Conservation (phyloP, 2,888 invertebrate genomes). For the Drosophila koepferae region DNA sequence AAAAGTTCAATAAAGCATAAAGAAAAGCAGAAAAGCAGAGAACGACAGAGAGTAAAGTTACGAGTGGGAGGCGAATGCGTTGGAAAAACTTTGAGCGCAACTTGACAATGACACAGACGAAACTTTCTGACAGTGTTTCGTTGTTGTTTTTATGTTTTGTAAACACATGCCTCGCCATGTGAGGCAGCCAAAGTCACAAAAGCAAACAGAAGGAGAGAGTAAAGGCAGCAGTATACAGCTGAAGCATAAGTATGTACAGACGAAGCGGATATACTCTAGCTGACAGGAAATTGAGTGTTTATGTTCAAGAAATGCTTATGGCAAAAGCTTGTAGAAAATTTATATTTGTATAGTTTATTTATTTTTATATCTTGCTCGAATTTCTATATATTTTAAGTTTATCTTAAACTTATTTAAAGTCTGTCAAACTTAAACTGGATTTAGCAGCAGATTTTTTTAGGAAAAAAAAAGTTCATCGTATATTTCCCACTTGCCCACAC, state of each 20-base stretch:
- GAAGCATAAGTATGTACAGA: constrained; percentile 17
- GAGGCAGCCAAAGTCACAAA: constrained; percentile 55
- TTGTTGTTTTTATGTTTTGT: constrained; percentile 68
- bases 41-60: not conserved
- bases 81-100: constrained; percentile 66
- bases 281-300: not conserved
- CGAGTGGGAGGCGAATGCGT: constrained; percentile 5
- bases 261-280: constrained; percentile 37
- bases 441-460: not conserved
- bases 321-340: not conserved
- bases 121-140: constrained; percentile 69
- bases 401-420: not conserved
- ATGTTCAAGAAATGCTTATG: no score
- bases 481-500: not conserved
- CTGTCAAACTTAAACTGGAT: not conserved
- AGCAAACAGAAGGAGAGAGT: constrained; percentile 20
- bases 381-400: not conserved
- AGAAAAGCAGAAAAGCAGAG: constrained; percentile 18
- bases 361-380: not conserved
- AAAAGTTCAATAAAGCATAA: constrained; percentile 78
- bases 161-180: constrained; percentile 67
- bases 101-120: constrained; percentile 75
- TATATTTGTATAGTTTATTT: not conserved
- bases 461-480: no score
- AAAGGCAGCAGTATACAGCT: constrained; percentile 10